Evolutionary conservation across 1,140 invertebrate genomes (phyloP).

Genomic region (Drosophila takahashii): DNA sequence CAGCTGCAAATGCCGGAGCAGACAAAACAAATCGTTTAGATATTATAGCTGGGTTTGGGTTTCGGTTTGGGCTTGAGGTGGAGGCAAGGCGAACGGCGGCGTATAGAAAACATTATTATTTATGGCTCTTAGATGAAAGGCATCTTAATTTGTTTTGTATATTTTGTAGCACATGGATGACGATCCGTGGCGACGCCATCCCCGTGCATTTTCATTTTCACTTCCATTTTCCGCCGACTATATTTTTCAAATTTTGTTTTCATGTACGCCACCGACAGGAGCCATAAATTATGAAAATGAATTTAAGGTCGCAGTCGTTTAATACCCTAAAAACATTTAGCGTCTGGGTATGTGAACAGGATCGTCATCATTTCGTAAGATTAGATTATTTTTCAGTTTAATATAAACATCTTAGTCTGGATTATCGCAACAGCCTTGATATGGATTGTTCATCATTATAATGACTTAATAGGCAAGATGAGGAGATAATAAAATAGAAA

Average conservation of each 20-base stretch:
- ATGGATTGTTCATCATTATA: background rate
- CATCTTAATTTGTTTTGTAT: conserved; percentile 62
- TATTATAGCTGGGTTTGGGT: background rate
- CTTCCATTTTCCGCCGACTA: conserved; percentile 26
- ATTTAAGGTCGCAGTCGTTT: conserved; percentile 32
- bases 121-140: conserved; percentile 77
- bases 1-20: conserved; percentile 64
- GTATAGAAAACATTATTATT: conserved; percentile 62
- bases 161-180: conserved; percentile 54
- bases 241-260: conserved; percentile 49
- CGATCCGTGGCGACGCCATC: conserved; percentile 19
- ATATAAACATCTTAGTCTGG: background rate
- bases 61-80: background rate
- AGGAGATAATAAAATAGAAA: too few species aligned
- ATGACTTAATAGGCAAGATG: too few species aligned
- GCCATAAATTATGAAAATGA: conserved; percentile 59
- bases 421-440: background rate
- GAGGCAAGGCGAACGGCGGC: conserved; percentile 9
- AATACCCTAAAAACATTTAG: conserved; percentile 4
- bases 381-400: background rate
- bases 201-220: conserved; percentile 52
- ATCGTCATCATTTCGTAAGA: conserved; percentile 9
- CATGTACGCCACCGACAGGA: conserved; percentile 59
- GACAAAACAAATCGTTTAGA: conserved; percentile 65
- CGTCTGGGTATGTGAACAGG: background rate